phyloP scores from a whole-genome alignment of 1,140 invertebrate species.

The Yoshiicerus persimilis region DNA sequence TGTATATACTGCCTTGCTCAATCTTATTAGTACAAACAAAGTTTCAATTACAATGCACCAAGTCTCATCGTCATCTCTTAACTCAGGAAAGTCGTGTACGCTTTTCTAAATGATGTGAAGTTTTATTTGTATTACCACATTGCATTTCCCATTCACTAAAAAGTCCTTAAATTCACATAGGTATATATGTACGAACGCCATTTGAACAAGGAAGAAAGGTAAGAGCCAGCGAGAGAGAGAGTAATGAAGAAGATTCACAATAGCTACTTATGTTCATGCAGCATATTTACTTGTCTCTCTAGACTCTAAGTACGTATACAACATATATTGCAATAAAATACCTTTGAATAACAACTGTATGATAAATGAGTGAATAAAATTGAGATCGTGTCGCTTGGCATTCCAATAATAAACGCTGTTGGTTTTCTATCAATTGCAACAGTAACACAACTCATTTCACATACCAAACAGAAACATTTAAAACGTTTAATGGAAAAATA shows the following conservation, averaged over 20 bases:
- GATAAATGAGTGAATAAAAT: neutral
- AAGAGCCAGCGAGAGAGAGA: neutral
- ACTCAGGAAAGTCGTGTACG: neutral
- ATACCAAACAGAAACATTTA: neutral
- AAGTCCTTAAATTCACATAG: neutral
- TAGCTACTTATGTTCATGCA: neutral
- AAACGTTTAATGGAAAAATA: neutral
- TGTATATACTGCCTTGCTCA: neutral
- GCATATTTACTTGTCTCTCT: neutral
- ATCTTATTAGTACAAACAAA: constrained; percentile 9
- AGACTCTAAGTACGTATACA: neutral
- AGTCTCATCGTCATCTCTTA: neutral
- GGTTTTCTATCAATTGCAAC: neutral
- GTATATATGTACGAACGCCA: neutral
- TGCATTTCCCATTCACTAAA: neutral
- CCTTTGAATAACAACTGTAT: neutral
- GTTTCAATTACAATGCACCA: constrained; percentile 17
- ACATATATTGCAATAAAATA: neutral
- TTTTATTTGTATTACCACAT: neutral
- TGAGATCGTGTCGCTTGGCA: neutral
- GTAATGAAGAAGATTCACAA: neutral
- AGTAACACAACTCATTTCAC: neutral
- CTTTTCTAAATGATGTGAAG: neutral
- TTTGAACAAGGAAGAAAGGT: neutral
- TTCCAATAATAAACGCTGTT: neutral